Evolutionary conservation across 2,113 vertebrate genomes (phyloP).

Genomic region (Bubo bubo): DNA sequence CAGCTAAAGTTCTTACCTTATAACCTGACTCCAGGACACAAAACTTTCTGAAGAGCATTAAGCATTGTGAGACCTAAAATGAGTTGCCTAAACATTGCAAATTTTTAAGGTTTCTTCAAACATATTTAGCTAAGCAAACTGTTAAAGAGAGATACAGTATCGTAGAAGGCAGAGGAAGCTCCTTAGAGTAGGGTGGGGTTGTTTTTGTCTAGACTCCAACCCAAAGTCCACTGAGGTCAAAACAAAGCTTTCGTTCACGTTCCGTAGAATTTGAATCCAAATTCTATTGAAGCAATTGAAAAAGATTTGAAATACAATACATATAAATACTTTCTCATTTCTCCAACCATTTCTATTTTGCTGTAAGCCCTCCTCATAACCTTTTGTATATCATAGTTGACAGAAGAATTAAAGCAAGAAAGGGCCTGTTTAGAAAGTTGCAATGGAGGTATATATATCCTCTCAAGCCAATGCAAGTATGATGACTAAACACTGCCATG

Average conservation of each 20-base stretch:
- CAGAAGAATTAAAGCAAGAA: neutral
- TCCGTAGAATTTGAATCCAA: neutral
- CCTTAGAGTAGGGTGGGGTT: neutral
- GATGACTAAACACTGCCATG: neutral
- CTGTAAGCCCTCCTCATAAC: neutral
- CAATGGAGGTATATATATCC: fast-evolving
- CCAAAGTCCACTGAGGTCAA: neutral
- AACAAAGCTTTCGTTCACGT: neutral
- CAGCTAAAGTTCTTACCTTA: neutral
- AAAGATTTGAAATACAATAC: neutral
- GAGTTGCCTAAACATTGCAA: neutral
- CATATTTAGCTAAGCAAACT: neutral
- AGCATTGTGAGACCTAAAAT: neutral
- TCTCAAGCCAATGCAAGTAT: neutral
- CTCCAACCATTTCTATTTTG: neutral
- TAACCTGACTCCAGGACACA: neutral
- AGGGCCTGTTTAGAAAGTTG: neutral
- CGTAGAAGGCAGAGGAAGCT: neutral
- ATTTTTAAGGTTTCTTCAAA: neutral
- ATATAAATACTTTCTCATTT: neutral
- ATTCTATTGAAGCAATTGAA: neutral
- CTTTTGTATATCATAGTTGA: neutral
- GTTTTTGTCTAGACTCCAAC: neutral
- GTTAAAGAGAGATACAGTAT: fast-evolving
- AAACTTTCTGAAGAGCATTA: neutral